Evolutionary conservation across 2,888 invertebrate genomes (phyloP), one percentile per base, ranked within the genome.

Genomic region (Chrysolina haemoptera): DNA sequence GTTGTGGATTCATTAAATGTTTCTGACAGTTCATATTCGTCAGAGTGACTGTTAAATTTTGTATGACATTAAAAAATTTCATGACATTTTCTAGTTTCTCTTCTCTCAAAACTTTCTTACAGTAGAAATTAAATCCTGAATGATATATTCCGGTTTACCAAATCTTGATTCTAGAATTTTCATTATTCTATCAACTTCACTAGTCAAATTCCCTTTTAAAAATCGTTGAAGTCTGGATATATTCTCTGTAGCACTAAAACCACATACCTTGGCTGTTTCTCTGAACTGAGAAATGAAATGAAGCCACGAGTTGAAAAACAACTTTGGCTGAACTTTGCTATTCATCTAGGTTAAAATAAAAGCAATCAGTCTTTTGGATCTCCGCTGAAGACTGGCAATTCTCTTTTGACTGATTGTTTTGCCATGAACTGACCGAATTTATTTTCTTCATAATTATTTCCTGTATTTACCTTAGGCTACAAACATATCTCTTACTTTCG

Each of bases 51-150:
- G 18, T 53, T 11, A 53, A 53, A 53, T 53, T 18, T 53, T 53
- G 53, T 53, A 53, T 53, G 48, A 48, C 48, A 14, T 48, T 48
- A 14, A 12, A 12, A 48, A 12, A 48, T 14, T 48, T 12, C n/a
- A 48, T 48, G 14, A 48, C 48, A 14, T 48, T 48, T 48, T 48
- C 48, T 48, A 48, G 48, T 48, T 48, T 48, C 12, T 48, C 48
- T 10, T 48, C 48, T 48, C 48, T n/a, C 4, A 48, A 48, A 40
- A 40, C 40, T 40, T 40, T 40, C 40, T 40, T 40, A 40, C 40
- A 5, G 48, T 48, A 10, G n/a, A 10, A 10, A 4, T 48, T 12
- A 48, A 48, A 48, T 48, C n/a, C 12, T 48, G 48, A 10, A 12
- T 48, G 12, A 48, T 40, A n/a, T n/a, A n/a, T n/a, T n/a, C n/a